A percentile compares a stretch with the other conserved stretches of the same genome.
These are phyloP conservation scores for Cydia splendana DNA, from an alignment of 1,140 invertebrate genomes.

Conservation along the genomic window DNA sequence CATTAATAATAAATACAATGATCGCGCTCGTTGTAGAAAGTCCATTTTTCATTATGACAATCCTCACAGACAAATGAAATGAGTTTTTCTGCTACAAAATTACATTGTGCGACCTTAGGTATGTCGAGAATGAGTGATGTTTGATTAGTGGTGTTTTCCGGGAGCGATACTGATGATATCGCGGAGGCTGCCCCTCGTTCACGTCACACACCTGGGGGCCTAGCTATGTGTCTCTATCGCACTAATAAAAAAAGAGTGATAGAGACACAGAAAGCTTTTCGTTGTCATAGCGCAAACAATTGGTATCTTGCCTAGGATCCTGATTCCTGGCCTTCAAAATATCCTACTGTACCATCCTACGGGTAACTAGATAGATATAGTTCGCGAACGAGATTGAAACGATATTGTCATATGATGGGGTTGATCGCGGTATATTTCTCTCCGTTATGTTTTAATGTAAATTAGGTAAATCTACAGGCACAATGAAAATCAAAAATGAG, in stretches of 20 bases:
- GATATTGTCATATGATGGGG: not conserved
- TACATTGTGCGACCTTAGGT: not conserved
- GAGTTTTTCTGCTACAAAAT: not conserved
- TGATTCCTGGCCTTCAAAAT: not conserved
- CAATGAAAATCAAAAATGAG: too few species aligned
- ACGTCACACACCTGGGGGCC: not conserved
- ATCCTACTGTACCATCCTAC: not conserved
- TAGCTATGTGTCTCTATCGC: too few species aligned
- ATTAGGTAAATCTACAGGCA: too few species aligned
- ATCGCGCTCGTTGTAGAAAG: not conserved
- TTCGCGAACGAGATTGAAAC: not conserved
- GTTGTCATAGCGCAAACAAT: too few species aligned
- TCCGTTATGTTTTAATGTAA: too few species aligned
- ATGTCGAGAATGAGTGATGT: slow-evolving; percentile 19
- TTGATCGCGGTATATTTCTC: too few species aligned
- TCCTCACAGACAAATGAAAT: not conserved
- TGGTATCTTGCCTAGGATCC: too few species aligned
- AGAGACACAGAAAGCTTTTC: too few species aligned
- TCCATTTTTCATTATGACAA: slow-evolving; percentile 7
- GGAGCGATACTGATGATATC: slow-evolving; percentile 11
- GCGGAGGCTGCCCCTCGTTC: not conserved
- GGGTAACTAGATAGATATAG: not conserved
- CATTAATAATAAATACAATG: not conserved
- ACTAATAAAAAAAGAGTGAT: too few species aligned
- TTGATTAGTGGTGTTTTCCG: slow-evolving; percentile 29